Base-by-base conservation (phyloP, 2,888 invertebrate species). In the Geophilus truncorum region DNA sequence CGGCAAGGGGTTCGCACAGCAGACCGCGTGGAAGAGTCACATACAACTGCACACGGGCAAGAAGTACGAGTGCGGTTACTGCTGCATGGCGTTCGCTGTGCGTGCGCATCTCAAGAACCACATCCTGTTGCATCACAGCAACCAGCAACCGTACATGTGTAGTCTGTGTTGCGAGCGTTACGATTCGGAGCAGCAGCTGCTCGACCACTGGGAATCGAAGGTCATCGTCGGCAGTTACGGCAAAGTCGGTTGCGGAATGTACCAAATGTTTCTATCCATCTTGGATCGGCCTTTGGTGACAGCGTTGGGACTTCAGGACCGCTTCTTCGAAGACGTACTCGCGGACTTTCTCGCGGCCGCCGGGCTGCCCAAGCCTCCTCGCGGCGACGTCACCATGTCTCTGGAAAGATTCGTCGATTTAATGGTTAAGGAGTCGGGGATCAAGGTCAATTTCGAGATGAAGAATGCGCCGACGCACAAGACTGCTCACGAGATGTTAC, bases 1-100 rank as follows among this genome's bases (percentile, higher is more conserved):
- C 70, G 70, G 70, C 4, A 80, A 80, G 23, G 80, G 80, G 30
- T 80, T 80, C 34, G 80, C 80, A 3, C 80, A 80, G 34, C 80
- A 80, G 80, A 80, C 80, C 21, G 80, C 80, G 10, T 80, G 80
- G 80, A 80, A 80, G 70, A 80, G 80, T 21, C 80, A 80, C 36
- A 70, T 80, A 7, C 80, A 80, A 70, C 70, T 80, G 23, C 80
- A 80, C 80, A 80, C 80, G 30, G 80, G 80, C 28, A 80, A 80
- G 40, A 80, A 80, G 32, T 80, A 80, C 70, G 80, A 80, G 21
- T 80, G 80, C 34, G 70, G 80, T 10, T 70, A 80, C 21, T 80
- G 80, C 70, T 80, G 62, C n/a, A 80, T 70, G 80, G 80, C 80
- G 18, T 80, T 80, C 32, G 80, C 80, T 9, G 80, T 80, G 15